phyloP scores from a whole-genome alignment of 2,113 vertebrate species.

The Anolis carolinensis region DNA sequence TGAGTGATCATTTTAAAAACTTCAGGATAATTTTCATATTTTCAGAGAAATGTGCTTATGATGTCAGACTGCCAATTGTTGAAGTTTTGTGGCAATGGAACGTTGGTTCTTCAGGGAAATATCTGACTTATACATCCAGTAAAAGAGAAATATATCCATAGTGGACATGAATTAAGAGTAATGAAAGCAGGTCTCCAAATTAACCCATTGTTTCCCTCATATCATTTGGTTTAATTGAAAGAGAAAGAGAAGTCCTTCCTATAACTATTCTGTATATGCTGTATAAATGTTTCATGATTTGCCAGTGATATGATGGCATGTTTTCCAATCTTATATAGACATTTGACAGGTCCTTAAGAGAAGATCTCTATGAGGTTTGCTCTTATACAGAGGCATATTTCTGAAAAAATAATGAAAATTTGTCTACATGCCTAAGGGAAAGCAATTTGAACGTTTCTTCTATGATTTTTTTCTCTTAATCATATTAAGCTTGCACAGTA shows the following conservation, averaged over 20 bases:
- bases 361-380: background rate
- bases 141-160: slow-evolving; percentile 56
- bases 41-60: slow-evolving; percentile 43
- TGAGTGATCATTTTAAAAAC: background rate
- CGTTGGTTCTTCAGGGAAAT: slow-evolving; percentile 59
- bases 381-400: background rate
- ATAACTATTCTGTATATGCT: background rate
- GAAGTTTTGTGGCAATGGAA: slow-evolving; percentile 50
- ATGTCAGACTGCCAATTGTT: slow-evolving; percentile 37
- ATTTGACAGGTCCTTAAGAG: background rate
- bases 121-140: slow-evolving; percentile 55
- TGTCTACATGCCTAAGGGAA: background rate
- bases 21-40: slow-evolving; percentile 50
- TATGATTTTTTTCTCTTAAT: background rate
- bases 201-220: slow-evolving; percentile 46
- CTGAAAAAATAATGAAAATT: background rate
- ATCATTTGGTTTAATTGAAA: slow-evolving; percentile 48
- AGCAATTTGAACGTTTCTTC: background rate
- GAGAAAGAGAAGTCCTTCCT: background rate
- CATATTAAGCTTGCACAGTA: background rate
- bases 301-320: background rate
- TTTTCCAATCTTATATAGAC: background rate
- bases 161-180: slow-evolving; percentile 57
- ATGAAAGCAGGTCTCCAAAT: slow-evolving; percentile 57
- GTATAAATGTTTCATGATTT: slow-evolving; percentile 3